Base-by-base conservation (phyloP, 2,888 invertebrate genomes). In the Meloe dianella region DNA sequence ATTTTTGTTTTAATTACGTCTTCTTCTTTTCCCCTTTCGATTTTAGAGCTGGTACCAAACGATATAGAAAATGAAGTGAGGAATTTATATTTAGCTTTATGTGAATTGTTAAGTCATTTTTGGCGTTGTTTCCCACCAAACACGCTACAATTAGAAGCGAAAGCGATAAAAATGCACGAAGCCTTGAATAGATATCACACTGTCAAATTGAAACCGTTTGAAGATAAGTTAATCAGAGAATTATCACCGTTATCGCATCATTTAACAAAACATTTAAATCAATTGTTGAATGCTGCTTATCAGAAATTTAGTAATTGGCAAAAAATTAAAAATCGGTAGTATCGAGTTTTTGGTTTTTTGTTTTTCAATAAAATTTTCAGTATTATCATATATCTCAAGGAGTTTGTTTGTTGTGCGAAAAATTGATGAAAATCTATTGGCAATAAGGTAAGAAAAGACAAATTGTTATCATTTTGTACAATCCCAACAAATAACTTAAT, bases 41-140 rank as follows among this genome's bases (percentile, higher is more conserved):
- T 14, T 14, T 35, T 82, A 94, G 96, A 96, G 84, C 85, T 95
- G 78, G 92, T 97, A 68, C 94, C 95, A 8, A 81, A 88, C 12
- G 93, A 94, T 77, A 89, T 96, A 67, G 93, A 94, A 79, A 89
- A 89, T 57, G 97, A 98, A 79, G 85, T 98, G 12, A 89, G 92
- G 65, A 90, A 93, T 70, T 85, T 97, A 61, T 97, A 98, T 85
- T 87, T 92, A 61, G 94, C 95, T 0, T 87, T 94, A 5, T 91
- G 94, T 69, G 98, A 98, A 85, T 84, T 99, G 67, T 85, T 98
- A 14, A 89, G 94, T 67, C 97, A 98, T 84, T 94, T 98, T 85
- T 99, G 98, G 98, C 88, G 91, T 57, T 94, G 97, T 82, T 97
- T 98, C 86, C 94, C 93, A 38, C 91, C 92, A 0, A 91, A 91